Evolutionary conservation across 2,797 vertebrate genomes (phyloP).

Genomic region (Hyperoplus immaculatus): DNA sequence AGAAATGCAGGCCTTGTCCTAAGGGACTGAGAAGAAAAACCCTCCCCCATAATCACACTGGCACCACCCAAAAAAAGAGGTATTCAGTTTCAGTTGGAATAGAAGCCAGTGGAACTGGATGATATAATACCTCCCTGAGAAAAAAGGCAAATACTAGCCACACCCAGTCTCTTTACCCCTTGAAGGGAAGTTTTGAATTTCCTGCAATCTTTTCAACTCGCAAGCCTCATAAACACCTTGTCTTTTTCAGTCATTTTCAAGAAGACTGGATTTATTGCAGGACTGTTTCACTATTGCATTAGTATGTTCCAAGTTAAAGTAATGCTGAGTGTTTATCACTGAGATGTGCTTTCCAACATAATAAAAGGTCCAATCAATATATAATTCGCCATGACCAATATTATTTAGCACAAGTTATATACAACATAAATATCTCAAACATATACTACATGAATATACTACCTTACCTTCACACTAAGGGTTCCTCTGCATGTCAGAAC

Average conservation of each 20-base stretch:
- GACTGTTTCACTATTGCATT: not conserved
- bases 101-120: slow-evolving; percentile 25
- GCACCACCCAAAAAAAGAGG: slow-evolving; percentile 50
- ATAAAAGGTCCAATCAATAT: slow-evolving; percentile 32
- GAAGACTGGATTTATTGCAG: not conserved
- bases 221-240: slow-evolving; percentile 9
- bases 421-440: not conserved
- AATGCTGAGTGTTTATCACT: not conserved
- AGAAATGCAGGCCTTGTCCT: slow-evolving; percentile 21
- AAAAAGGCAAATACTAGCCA: slow-evolving; percentile 41
- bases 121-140: slow-evolving; percentile 16
- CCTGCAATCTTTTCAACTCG: slow-evolving; percentile 38
- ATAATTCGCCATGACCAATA: slow-evolving; percentile 24
- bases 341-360: slow-evolving; percentile 7
- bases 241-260: slow-evolving; percentile 8
- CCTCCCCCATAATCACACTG: slow-evolving; percentile 46
- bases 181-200: slow-evolving; percentile 21
- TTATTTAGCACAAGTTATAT: not conserved
- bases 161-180: slow-evolving; percentile 22
- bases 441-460: not conserved
- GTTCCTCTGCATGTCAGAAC: slow-evolving; percentile 82
- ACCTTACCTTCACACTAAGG: slow-evolving; percentile 85
- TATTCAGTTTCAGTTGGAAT: slow-evolving; percentile 50
- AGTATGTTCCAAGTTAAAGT: not conserved
- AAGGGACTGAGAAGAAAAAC: slow-evolving; percentile 31